A percentile compares a stretch with the other conserved stretches of the same genome.
Conservation (phyloP, 2,797 vertebrate genomes). For the Coregonus sp. region DNA sequence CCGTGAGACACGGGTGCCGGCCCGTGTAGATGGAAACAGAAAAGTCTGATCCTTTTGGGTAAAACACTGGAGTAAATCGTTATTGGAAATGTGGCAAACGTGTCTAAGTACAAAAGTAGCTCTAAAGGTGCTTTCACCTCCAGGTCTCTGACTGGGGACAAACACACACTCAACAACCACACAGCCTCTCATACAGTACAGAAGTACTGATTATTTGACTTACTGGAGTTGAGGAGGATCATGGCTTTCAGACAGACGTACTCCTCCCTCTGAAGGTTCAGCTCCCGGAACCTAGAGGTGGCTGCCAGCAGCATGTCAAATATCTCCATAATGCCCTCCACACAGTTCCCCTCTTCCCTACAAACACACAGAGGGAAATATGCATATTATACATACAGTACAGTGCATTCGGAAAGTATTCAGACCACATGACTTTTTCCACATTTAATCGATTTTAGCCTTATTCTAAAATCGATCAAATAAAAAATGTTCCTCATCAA, state of each 20-base stretch:
- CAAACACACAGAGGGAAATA: constrained; percentile 28
- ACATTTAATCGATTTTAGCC: too few species aligned
- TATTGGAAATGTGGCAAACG: background rate
- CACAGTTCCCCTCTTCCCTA: constrained; percentile 95
- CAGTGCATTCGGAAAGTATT: too few species aligned
- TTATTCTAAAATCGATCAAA: too few species aligned
- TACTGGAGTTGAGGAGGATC: constrained; percentile 98
- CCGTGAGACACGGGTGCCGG: too few species aligned
- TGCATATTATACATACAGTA: background rate
- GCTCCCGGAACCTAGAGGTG: constrained; percentile 90
- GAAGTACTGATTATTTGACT: constrained; percentile 51
- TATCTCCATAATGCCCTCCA: constrained; percentile 97
- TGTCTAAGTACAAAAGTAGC: background rate
- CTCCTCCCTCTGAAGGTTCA: constrained; percentile 94
- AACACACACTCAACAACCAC: background rate
- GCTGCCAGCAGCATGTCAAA: constrained; percentile 97
- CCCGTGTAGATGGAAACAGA: too few species aligned
- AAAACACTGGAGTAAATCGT: too few species aligned
- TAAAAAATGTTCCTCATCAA: too few species aligned
- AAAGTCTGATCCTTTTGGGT: too few species aligned
- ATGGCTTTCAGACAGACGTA: constrained; percentile 98
- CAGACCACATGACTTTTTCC: too few species aligned
- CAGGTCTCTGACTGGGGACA: background rate
- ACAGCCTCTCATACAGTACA: background rate
- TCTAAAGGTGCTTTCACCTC: background rate